Evolutionary conservation across 2,113 vertebrate genomes (phyloP), one percentile per base, ranked within the genome.

Genomic region (Chunga burmeisteri): DNA sequence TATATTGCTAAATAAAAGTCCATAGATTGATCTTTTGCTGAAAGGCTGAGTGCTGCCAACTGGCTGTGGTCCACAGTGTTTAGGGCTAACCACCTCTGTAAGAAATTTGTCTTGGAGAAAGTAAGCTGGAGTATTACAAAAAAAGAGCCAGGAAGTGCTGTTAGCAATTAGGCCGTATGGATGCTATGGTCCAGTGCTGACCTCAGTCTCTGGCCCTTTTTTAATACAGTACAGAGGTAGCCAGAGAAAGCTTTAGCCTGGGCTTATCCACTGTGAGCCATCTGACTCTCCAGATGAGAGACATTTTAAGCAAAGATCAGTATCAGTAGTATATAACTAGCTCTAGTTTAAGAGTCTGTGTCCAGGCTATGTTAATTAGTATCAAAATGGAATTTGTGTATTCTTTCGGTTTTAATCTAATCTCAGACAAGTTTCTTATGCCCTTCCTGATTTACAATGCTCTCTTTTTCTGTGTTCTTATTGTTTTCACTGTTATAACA

Each of bases 81-180:
- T 49, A 75, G 52, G 38, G 29, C 23, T 75, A 85, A 52, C 62
- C 53, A 86, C 67, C 53, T 56, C 87, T 90, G 66, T 20, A 82
- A 82, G 78, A 87, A 87, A 91, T 93, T 96, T 94, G 49, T 94
- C 74, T 95, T 96, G 93, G 93, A 95, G n/a, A 81, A 23, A 85
- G 6, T 52, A 81, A 93, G 52, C 56, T 79, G 32, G 16, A 87
- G 40, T 36, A 44, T 71, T 96, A 52, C 20, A 84, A 79, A 79
- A 34, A 27, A 38, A 38, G 44, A 94, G 36, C 32, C 83, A 93
- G 73, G 70, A 84, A 96, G 19, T 75, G 58, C 77, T 95, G 86
- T 82, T 89, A 94, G 87, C 49, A 90, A 85, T 94, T 94, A 94
- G 56, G 34, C 19, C 56, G 47, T 65, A 65, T 87, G 27, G 52